phyloP scores from a whole-genome alignment of 2,113 vertebrate species.

The Eurystomus gularis region DNA sequence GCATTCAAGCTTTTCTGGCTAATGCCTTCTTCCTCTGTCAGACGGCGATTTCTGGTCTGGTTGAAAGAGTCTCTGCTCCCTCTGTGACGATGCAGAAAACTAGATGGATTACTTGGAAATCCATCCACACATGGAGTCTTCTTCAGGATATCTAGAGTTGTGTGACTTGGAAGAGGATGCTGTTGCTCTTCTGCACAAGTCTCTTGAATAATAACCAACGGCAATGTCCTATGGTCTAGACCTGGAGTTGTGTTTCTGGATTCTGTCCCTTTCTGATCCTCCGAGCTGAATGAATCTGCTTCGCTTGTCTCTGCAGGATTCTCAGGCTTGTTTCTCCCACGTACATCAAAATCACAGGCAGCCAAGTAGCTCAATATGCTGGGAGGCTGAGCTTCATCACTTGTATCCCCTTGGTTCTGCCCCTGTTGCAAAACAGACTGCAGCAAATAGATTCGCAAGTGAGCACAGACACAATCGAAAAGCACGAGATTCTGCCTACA shows the following conservation, averaged over 20 bases:
- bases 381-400: conserved; percentile 73
- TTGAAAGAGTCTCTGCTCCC: neutral
- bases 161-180: conserved; percentile 42
- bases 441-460: neutral
- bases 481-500: neutral
- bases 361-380: conserved; percentile 86
- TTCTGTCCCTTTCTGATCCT: conserved; percentile 67
- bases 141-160: conserved; percentile 84
- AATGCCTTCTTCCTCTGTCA: neutral
- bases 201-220: conserved; percentile 11
- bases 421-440: conserved; percentile 83
- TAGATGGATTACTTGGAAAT: neutral
- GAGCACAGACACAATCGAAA: neutral
- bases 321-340: conserved; percentile 47
- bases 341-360: conserved; percentile 65
- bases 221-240: conserved; percentile 36
- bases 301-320: conserved; percentile 53
- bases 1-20: neutral
- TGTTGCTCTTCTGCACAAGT: conserved; percentile 40
- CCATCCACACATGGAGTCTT: conserved; percentile 27
- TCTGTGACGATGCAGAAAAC: neutral
- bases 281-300: conserved; percentile 65
- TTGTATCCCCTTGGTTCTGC: conserved; percentile 60
- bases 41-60: neutral
- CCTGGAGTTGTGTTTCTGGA: conserved; percentile 51